phyloP scores from a whole-genome alignment of 1,140 invertebrate species.

The Meloidogyne exigua region DNA sequence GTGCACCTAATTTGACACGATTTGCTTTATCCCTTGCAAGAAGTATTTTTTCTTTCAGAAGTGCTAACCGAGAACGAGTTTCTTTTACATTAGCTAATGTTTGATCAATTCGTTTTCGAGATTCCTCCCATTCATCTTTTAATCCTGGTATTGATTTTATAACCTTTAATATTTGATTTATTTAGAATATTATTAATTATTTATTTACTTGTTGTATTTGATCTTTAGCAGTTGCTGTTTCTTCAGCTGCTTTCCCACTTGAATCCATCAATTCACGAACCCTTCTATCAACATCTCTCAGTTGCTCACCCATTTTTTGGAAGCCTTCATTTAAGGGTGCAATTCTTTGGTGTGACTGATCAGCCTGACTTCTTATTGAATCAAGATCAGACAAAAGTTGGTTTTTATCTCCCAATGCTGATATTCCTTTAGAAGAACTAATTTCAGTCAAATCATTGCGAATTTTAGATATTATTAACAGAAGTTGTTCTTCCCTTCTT shows the following conservation, averaged over 20 bases:
- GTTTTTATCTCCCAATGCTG: neutral
- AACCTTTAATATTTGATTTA: conserved; percentile 16
- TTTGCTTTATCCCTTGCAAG: conserved; percentile 77
- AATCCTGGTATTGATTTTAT: conserved; percentile 23
- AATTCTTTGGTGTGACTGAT: conserved; percentile 20
- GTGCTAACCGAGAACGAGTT: conserved; percentile 22
- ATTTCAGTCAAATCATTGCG: neutral
- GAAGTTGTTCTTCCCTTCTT: neutral
- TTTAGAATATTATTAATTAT: neutral
- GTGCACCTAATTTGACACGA: conserved; percentile 76
- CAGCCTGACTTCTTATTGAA: conserved; percentile 17
- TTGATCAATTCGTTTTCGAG: conserved; percentile 15
- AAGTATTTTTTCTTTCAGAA: conserved; percentile 74
- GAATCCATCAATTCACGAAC: conserved; percentile 30
- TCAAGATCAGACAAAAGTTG: conserved; percentile 15
- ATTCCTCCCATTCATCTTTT: conserved; percentile 28
- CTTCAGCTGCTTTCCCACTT: conserved; percentile 7
- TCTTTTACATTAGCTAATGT: conserved; percentile 29
- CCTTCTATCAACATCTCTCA: conserved; percentile 20
- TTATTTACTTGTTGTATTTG: conserved; percentile 31
- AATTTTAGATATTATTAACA: neutral
- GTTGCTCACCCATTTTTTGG: neutral
- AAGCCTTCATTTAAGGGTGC: conserved; percentile 31
- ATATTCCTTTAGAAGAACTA: neutral
- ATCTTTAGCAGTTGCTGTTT: conserved; percentile 34